Evolutionary conservation across 2,113 vertebrate genomes (phyloP).

Genomic region (Neoarius graeffei): DNA sequence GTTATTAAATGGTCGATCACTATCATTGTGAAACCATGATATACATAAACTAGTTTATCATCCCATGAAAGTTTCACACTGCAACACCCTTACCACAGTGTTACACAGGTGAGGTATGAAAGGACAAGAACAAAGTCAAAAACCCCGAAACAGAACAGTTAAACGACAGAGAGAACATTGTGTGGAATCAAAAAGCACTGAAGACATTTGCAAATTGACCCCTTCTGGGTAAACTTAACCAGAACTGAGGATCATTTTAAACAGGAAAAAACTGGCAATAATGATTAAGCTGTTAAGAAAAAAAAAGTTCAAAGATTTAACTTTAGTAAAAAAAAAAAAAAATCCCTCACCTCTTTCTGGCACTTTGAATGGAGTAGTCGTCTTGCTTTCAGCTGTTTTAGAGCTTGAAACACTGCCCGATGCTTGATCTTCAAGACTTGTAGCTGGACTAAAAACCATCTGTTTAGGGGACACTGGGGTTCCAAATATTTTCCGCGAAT

Average conservation of each 20-base stretch:
- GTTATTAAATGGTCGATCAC: too few species aligned
- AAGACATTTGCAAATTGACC: not conserved
- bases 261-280: not conserved
- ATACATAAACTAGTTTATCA: not conserved
- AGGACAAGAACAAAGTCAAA: not conserved
- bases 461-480: slow-evolving; percentile 79
- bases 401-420: not conserved
- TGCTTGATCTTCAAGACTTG: slow-evolving; percentile 39
- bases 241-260: not conserved
- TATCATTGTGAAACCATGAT: not conserved
- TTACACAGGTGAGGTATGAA: not conserved
- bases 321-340: too few species aligned
- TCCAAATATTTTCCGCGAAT: slow-evolving; percentile 90
- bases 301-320: not conserved
- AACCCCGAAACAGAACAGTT: not conserved
- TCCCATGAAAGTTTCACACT: not conserved
- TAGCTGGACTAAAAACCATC: slow-evolving; percentile 68
- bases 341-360: slow-evolving; percentile 77
- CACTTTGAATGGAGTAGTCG: slow-evolving; percentile 73
- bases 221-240: not conserved
- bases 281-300: not conserved
- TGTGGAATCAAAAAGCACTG: not conserved
- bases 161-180: not conserved
- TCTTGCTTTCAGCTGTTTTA: slow-evolving; percentile 55
- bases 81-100: not conserved